These are phyloP conservation scores for Pelochelys cantorii DNA, from an alignment of 2,797 vertebrate genomes.

Conservation along the genomic window DNA sequence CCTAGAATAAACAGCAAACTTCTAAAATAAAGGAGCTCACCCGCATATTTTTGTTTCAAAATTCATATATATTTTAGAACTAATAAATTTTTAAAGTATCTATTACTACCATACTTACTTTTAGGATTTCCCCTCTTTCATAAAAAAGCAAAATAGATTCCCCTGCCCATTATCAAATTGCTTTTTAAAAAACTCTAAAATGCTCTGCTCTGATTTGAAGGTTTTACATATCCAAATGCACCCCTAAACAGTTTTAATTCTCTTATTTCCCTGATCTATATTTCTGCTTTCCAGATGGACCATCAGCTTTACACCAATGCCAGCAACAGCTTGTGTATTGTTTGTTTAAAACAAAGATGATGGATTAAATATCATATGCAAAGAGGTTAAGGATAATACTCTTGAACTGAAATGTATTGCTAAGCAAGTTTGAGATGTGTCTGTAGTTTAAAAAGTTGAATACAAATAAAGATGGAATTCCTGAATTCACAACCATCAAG, in stretches of 20 bases:
- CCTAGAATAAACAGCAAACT: slow-evolving; percentile 26
- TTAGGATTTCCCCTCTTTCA: neutral
- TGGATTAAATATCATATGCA: slow-evolving; percentile 90
- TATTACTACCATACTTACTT: neutral
- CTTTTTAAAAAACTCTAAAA: slow-evolving; percentile 70
- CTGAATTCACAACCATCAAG: slow-evolving; percentile 47
- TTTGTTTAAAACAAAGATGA: slow-evolving; percentile 94
- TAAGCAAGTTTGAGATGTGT: slow-evolving; percentile 22
- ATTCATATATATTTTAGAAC: neutral
- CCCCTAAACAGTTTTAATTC: slow-evolving; percentile 79
- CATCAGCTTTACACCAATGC: slow-evolving; percentile 83
- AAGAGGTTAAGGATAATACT: slow-evolving; percentile 69
- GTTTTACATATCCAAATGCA: slow-evolving; percentile 78
- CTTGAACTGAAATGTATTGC: slow-evolving; percentile 12
- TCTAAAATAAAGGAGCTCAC: neutral
- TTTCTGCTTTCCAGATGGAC: slow-evolving; percentile 91
- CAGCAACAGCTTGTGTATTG: slow-evolving; percentile 92
- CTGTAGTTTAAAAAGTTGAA: neutral
- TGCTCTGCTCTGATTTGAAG: slow-evolving; percentile 56
- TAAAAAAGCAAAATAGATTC: slow-evolving; percentile 47
- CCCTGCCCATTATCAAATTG: slow-evolving; percentile 59
- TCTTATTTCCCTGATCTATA: slow-evolving; percentile 82
- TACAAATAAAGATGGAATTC: slow-evolving; percentile 51
- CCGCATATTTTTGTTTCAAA: slow-evolving; percentile 4
- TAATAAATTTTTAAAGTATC: neutral